A percentile compares a stretch with the other conserved stretches of the same genome.
These are phyloP conservation scores for Frieseomelitta varia DNA, from an alignment of 1,140 invertebrate species.

Conservation along the genomic window DNA sequence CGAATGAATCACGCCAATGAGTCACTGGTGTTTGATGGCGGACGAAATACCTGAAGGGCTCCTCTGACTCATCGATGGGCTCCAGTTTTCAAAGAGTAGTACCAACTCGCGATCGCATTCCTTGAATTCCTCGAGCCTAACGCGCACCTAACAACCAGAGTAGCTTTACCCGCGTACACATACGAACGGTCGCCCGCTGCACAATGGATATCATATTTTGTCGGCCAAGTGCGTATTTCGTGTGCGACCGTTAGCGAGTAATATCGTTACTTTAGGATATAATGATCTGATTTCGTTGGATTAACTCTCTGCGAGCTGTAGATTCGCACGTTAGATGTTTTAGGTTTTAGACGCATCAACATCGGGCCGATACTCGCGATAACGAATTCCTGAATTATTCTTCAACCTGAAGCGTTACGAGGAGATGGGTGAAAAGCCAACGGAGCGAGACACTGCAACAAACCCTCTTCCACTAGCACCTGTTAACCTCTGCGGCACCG, in stretches of 20 bases:
- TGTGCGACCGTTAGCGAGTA: too few relatives aligned
- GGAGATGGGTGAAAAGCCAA: slow-evolving; percentile 49
- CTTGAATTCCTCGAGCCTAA: slow-evolving; percentile 44
- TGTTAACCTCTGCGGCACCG: slow-evolving; percentile 48
- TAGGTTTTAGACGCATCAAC: background rate
- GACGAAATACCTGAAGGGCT: slow-evolving; percentile 52
- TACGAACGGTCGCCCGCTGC: slow-evolving; percentile 20
- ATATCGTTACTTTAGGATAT: background rate
- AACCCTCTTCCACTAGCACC: slow-evolving; percentile 60
- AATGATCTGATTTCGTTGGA: background rate
- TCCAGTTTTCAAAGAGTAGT: slow-evolving; percentile 56
- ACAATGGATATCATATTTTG: slow-evolving; percentile 49
- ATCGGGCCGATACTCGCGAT: background rate
- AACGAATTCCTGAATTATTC: background rate
- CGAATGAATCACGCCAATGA: slow-evolving; percentile 61
- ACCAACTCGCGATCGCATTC: slow-evolving; percentile 60
- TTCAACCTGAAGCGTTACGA: slow-evolving; percentile 10
- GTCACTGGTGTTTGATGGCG: slow-evolving; percentile 44
- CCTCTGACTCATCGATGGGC: slow-evolving; percentile 54
- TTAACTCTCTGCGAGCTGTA: background rate
- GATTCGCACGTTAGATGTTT: background rate
- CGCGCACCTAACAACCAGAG: too few relatives aligned
- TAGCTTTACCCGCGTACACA: background rate
- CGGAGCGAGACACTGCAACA: slow-evolving; percentile 54
- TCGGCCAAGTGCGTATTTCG: slow-evolving; percentile 57